Evolutionary conservation across 2,888 invertebrate species (phyloP), one percentile per base, ranked within the genome.

Genomic region (Meliscaeva auricollis): DNA sequence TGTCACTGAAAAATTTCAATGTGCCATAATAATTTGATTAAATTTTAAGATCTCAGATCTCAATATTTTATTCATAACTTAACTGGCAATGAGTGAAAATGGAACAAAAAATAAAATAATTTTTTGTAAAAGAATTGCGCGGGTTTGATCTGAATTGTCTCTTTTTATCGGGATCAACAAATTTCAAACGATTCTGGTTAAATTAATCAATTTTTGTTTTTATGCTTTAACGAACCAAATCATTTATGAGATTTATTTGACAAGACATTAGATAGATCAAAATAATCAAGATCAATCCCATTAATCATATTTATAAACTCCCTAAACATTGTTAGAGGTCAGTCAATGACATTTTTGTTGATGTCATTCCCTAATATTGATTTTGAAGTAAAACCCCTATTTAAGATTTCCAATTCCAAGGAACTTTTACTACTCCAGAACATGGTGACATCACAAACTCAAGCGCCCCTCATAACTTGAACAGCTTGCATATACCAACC

Each of bases 381-480:
- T 8, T 1, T 17, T 58, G 26, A 56, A 54, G 32, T n/a, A 77
- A n/a, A 26, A 60, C 32, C 22, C 58, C 56, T 7, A 58, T 35
- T 6, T 20, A 11, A 7, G 2, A 0, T 35, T 79, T 4, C 4
- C 26, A 26, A 26, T 38, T 54, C 48, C 46, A 48, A 13, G 74
- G 64, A 80, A 48, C 15, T 35, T 26, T 30, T 7, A 17, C n/a
- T 56, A 7, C 8, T 46, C 32, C 32, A 1, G 26, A 7, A 15
- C 38, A 48, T 22, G 8, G 68, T 82, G 77, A 77, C 73, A 77
- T 82, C 73, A 82, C 54, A 82, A 48, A 62, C 41, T 62, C 13
- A 13, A 20, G 3, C 26, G 22, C 35, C 17, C 52, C 26, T 26
- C 4, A 46, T 22, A n/a, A 50, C 22, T 50, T 4, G 9, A n/a